These are phyloP conservation scores for Excalfactoria chinensis DNA, from an alignment of 2,113 vertebrate species.

Conservation along the genomic window DNA sequence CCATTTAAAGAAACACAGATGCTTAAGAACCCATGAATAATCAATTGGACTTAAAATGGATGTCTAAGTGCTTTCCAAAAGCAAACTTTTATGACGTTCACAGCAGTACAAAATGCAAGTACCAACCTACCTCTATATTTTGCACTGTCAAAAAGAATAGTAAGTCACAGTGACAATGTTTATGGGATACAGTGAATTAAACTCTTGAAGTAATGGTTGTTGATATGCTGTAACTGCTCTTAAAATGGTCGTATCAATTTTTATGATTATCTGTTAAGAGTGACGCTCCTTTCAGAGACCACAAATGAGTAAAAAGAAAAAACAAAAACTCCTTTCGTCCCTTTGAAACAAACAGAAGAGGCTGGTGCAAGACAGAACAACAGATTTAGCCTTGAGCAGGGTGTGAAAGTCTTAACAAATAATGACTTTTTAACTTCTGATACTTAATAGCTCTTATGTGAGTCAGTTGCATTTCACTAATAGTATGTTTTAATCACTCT, in stretches of 20 bases:
- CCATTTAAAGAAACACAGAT: neutral
- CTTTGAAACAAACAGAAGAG: neutral
- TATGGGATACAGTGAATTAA: neutral
- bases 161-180: neutral
- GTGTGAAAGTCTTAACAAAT: neutral
- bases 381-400: neutral
- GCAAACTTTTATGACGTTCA: neutral
- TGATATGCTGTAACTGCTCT: neutral
- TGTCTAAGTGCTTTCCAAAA: neutral
- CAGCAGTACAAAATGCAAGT: rapidly evolving
- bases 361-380: neutral
- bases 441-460: rapidly evolving
- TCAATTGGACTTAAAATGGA: neutral
- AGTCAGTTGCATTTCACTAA: neutral
- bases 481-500: neutral
- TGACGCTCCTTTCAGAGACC: neutral
- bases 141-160: neutral
- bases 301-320: neutral
- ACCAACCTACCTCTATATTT: rapidly evolving
- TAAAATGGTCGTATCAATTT: neutral
- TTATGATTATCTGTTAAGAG: neutral
- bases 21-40: neutral
- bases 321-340: neutral
- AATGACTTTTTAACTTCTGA: neutral
- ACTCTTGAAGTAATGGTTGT: neutral